Evolutionary conservation across 2,113 vertebrate species (phyloP).

Genomic region (Brachypteracias leptosomus): DNA sequence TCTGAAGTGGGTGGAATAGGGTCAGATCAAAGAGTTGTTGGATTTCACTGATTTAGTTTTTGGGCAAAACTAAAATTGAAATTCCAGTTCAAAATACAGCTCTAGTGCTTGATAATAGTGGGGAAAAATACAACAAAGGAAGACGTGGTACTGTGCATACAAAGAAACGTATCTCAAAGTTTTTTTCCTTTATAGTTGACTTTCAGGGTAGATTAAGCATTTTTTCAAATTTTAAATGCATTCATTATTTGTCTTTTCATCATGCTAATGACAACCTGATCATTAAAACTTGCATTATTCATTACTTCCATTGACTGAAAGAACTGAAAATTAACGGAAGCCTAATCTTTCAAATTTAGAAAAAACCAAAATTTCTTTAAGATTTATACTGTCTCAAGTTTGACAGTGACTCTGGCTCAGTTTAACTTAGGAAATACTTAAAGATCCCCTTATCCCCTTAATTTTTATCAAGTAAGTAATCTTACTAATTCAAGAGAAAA

Average conservation of each 20-base stretch:
- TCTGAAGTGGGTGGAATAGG: neutral
- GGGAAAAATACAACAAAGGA: neutral
- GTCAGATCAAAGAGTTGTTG: neutral
- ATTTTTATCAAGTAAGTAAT: neutral
- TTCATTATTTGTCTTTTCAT: neutral
- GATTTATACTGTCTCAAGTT: neutral
- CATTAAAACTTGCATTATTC: neutral
- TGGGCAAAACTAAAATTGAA: constrained; percentile 29
- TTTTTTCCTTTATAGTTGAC: neutral
- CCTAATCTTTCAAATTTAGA: neutral
- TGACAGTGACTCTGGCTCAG: neutral
- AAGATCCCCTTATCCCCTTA: neutral
- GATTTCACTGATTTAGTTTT: neutral
- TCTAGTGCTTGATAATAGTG: neutral
- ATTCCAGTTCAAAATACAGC: constrained; percentile 24
- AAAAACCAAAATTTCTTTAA: neutral
- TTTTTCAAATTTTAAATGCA: neutral
- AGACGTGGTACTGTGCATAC: neutral
- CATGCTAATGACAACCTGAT: neutral
- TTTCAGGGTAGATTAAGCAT: neutral
- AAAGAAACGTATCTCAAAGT: neutral
- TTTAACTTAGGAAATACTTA: neutral
- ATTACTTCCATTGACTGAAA: neutral
- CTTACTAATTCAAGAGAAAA: neutral
- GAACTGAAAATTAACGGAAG: neutral